Conservation (phyloP, 2,797 vertebrate genomes). For the Tinamus major region DNA sequence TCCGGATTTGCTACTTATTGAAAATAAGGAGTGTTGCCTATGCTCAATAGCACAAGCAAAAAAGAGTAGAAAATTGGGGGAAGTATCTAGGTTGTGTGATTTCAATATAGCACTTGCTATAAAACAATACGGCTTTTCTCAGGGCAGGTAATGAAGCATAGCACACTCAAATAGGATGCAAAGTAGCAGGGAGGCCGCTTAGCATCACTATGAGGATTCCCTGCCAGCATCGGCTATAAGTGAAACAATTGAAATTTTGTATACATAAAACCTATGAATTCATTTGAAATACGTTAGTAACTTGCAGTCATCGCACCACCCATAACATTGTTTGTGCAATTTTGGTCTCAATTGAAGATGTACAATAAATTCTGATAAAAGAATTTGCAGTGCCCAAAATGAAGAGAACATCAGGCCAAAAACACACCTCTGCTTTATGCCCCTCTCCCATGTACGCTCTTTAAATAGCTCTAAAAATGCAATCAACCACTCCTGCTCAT, state of each 20-base stretch:
- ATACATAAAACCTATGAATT: not conserved
- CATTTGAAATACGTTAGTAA: not conserved
- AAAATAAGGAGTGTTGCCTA: not conserved
- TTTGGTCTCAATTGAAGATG: not conserved
- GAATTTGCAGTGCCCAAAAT: not conserved
- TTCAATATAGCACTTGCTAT: not conserved
- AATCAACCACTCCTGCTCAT: not conserved
- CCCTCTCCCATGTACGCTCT: slow-evolving; percentile 6
- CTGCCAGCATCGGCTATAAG: not conserved
- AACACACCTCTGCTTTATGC: slow-evolving; percentile 6
- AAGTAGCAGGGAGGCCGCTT: slow-evolving; percentile 8
- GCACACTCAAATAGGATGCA: not conserved
- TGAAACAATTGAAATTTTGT: not conserved
- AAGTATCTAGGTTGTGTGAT: not conserved
- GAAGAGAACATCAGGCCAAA: slow-evolving; percentile 15
- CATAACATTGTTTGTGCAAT: not conserved
- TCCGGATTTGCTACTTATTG: not conserved
- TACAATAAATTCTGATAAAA: slow-evolving; percentile 20
- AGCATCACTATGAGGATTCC: slow-evolving; percentile 18
- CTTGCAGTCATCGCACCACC: not conserved
- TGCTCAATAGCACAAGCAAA: not conserved
- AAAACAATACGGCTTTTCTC: not conserved
- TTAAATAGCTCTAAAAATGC: slow-evolving; percentile 30
- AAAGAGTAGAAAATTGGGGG: not conserved
- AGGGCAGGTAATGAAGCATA: not conserved